Conservation (phyloP, 2,113 vertebrate species). For the Passer domesticus region DNA sequence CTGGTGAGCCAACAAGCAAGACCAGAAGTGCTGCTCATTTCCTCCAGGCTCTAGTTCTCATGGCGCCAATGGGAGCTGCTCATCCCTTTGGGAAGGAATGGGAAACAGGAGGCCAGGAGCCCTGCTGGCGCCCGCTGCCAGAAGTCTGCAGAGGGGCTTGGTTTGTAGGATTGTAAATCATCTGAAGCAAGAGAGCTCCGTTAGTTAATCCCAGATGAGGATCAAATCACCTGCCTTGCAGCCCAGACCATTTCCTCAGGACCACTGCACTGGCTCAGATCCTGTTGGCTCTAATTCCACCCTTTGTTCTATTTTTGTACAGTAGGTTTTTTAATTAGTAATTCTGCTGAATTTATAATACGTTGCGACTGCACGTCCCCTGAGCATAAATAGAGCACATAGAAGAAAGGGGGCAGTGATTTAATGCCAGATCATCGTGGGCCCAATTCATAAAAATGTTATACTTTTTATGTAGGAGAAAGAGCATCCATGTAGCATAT, state of each 20-base stretch:
- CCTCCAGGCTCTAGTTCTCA: background rate
- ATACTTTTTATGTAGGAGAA: slow-evolving; percentile 36
- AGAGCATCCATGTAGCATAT: slow-evolving; percentile 15
- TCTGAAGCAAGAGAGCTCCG: background rate
- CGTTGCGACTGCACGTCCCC: background rate
- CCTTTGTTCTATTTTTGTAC: slow-evolving; percentile 58
- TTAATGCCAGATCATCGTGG: slow-evolving; percentile 26
- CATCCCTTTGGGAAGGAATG: background rate
- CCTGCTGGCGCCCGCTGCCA: background rate
- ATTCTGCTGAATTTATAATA: slow-evolving; percentile 63
- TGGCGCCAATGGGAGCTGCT: background rate
- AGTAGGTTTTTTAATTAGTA: slow-evolving; percentile 63
- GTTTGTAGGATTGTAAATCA: slow-evolving; percentile 27
- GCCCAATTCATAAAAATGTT: slow-evolving; percentile 49
- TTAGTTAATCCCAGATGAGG: slow-evolving; percentile 64
- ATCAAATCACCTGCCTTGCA: slow-evolving; percentile 58
- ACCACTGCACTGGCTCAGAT: slow-evolving; percentile 51
- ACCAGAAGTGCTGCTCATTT: background rate
- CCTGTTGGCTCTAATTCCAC: slow-evolving; percentile 52
- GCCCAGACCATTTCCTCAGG: slow-evolving; percentile 8
- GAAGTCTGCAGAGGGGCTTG: background rate
- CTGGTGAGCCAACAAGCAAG: background rate
- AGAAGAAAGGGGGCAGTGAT: slow-evolving; percentile 47
- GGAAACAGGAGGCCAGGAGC: slow-evolving; percentile 23
- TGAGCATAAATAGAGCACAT: slow-evolving; percentile 35